Percentiles rank a stretch among this genome's conserved stretches.
Conservation (phyloP, 2,797 vertebrate species). For the Rousettus madagascariensis region DNA sequence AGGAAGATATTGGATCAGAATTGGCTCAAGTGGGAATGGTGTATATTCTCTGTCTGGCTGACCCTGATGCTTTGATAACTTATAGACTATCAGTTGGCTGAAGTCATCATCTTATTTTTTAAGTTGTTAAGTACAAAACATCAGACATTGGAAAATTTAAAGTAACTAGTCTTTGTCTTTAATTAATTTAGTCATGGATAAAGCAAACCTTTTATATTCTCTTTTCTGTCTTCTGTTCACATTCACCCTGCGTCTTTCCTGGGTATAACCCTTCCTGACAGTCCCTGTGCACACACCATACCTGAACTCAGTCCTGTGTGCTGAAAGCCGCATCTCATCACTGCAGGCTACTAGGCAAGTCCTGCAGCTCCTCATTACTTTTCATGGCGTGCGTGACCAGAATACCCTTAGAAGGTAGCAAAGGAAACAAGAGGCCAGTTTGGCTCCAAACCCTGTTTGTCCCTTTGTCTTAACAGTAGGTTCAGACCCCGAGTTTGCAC, state of each 20-base stretch:
- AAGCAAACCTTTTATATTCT: neutral
- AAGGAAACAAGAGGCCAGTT: slow-evolving; percentile 60
- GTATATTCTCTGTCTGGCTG: neutral
- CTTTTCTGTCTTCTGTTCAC: neutral
- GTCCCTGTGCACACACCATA: neutral
- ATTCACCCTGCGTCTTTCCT: neutral
- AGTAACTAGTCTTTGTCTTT: neutral
- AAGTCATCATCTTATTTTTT: neutral
- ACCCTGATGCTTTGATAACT: neutral
- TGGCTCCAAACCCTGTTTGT: slow-evolving; percentile 36
- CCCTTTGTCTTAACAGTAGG: slow-evolving; percentile 88
- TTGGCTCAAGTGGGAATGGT: neutral
- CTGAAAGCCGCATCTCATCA: neutral
- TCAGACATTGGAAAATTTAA: neutral
- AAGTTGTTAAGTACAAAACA: neutral
- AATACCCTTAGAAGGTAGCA: neutral
- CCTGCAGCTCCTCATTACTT: slow-evolving; percentile 65
- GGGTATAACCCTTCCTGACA: neutral
- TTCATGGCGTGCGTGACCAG: slow-evolving; percentile 64
- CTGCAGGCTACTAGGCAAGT: neutral
- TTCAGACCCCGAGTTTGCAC: slow-evolving; percentile 98
- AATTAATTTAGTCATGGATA: neutral
- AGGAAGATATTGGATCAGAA: neutral
- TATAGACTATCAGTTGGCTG: neutral
- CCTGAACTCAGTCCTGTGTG: neutral